phyloP scores from a whole-genome alignment of 2,888 invertebrate species.

The Aricia artaxerxes region DNA sequence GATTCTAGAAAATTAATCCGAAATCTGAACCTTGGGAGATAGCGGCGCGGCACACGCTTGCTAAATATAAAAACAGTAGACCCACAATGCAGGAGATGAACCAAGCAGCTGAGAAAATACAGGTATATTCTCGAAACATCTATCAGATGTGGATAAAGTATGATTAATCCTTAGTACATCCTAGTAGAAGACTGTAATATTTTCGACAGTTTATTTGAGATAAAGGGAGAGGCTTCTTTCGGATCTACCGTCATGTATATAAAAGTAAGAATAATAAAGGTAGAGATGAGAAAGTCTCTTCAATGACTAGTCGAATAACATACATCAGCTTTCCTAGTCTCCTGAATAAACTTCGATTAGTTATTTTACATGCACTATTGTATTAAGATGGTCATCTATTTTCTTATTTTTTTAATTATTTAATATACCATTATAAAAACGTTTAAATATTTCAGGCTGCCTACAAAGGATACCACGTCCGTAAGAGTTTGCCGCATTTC shows the following conservation, averaged over 20 bases:
- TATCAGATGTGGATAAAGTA: background rate
- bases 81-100: conserved; percentile 61
- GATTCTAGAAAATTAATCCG: background rate
- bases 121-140: conserved; percentile 47
- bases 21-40: conserved; percentile 64
- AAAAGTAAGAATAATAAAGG: too few relatives aligned
- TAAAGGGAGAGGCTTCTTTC: too few relatives aligned
- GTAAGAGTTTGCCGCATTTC: conserved; percentile 59
- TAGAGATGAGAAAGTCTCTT: too few relatives aligned
- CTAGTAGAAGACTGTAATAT: background rate
- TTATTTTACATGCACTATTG: too few relatives aligned
- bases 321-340: too few relatives aligned
- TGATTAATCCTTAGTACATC: too few relatives aligned
- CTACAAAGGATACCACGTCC: conserved; percentile 66
- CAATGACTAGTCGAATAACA: too few relatives aligned
- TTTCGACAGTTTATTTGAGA: too few relatives aligned
- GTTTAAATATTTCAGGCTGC: conserved; percentile 56
- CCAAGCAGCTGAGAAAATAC: conserved; percentile 64
- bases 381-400: too few relatives aligned
- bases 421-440: background rate
- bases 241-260: too few relatives aligned
- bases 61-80: conserved; percentile 64
- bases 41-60: conserved; percentile 64
- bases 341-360: too few relatives aligned
- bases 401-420: background rate